Evolutionary conservation across 35 echinoderm and acorn worm species (phyloP), one percentile per base, ranked within the genome.

Genomic region (Ptychodera flava): DNA sequence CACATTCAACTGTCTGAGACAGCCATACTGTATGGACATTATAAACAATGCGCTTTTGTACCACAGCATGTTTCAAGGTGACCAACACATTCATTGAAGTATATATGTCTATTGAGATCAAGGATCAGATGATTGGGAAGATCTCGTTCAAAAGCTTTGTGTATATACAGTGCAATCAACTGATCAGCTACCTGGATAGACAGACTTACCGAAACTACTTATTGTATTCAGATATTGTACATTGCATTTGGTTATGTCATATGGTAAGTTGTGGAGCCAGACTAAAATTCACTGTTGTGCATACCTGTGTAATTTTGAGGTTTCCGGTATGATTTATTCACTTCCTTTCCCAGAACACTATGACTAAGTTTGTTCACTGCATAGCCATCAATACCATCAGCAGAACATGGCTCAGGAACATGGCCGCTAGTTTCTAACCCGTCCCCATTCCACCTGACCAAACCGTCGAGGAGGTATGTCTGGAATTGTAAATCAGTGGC

Each of bases 401-500:
- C 85, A 1, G 85, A 77, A 33, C 30, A 0, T 76, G 79, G 78
- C 32, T 36, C 33, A 0, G 87, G 78, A 1, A 15, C 78, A 32
- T 45, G 30, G 14, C 78, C 33, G 1, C 10, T 16, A 45, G 64
- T 34, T 28, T 28, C 2, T 34, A 88, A 34, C 53, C 81, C 33
- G 31, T 86, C 77, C 14, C 32, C 77, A 82, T 93, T 93, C 92
- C 92, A 90, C 1, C 92, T 0, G 27, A 37, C 38, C 27, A 93
- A 76, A 32, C 92, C 88, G 28, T 93, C 88, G 33, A 87, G 15
- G 10, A 93, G 88, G 37, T 93, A 93, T 31, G 92, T 88, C 52
- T 93, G 88, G 38, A 90, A 93, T 76, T 93, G 89, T 10, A 88
- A 33, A 37, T 84, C 45, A 79, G 81, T 93, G 16, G 92, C 92